phyloP scores from a whole-genome alignment of 1,140 invertebrate species.

The Scaptomyza pallida region DNA sequence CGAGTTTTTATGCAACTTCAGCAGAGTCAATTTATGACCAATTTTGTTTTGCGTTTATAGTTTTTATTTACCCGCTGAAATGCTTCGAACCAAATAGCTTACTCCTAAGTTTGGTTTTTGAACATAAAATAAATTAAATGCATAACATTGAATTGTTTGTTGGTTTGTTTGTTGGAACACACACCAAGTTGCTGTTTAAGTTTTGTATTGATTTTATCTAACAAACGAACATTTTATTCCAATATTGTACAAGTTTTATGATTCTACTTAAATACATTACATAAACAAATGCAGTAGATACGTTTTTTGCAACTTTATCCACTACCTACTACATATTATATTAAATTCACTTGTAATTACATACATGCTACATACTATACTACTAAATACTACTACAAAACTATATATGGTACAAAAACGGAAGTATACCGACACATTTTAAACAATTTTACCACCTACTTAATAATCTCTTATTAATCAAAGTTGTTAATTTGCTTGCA shows the following conservation, averaged over 20 bases:
- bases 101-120: slow-evolving; percentile 52
- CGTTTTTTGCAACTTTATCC: slow-evolving; percentile 77
- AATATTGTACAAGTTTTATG: slow-evolving; percentile 44
- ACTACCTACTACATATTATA: slow-evolving; percentile 64
- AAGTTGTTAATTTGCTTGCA: slow-evolving; percentile 84
- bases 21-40: slow-evolving; percentile 52
- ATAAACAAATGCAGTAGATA: slow-evolving; percentile 72
- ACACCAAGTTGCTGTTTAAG: slow-evolving; percentile 66
- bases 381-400: slow-evolving; percentile 21
- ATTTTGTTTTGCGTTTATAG: slow-evolving; percentile 52
- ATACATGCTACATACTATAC: slow-evolving; percentile 40
- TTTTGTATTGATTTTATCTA: slow-evolving; percentile 55
- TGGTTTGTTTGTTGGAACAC: slow-evolving; percentile 66
- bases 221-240: slow-evolving; percentile 23
- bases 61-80: slow-evolving; percentile 44
- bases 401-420: slow-evolving; percentile 15
- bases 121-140: slow-evolving; percentile 26
- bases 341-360: slow-evolving; percentile 77
- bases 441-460: slow-evolving; percentile 56
- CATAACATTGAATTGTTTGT: slow-evolving; percentile 65
- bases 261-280: slow-evolving; percentile 64
- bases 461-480: slow-evolving; percentile 71
- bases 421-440: slow-evolving; percentile 46
- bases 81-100: slow-evolving; percentile 64
- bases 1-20: slow-evolving; percentile 82